A percentile compares a stretch with the other conserved stretches of the same genome.
Evolutionary conservation across 1,140 invertebrate species (phyloP).

Genomic region (Ditylenchus dipsaci): DNA sequence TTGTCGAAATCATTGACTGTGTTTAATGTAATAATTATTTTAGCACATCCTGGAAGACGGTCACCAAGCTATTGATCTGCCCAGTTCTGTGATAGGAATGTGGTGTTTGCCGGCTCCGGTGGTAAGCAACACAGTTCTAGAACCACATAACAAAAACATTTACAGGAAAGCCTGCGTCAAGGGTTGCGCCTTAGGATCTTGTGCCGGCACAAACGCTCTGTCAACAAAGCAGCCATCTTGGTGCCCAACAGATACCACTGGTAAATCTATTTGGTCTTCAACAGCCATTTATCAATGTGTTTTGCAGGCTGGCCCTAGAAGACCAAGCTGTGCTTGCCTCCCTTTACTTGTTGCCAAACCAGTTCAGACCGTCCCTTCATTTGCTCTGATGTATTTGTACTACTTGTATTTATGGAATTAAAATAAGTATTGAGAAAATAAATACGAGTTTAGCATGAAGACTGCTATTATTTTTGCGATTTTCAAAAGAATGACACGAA

Average conservation of each 20-base stretch:
- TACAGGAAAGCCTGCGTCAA: constrained; percentile 45
- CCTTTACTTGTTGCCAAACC: constrained; percentile 22
- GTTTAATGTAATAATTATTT: constrained; percentile 11
- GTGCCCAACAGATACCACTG: constrained; percentile 25
- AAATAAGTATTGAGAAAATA: no score
- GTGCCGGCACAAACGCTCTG: constrained; percentile 47
- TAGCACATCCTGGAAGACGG: constrained; percentile 54
- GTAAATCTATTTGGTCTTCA: no score
- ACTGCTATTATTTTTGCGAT: no score
- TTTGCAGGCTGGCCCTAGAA: constrained; percentile 14
- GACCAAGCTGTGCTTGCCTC: constrained; percentile 24
- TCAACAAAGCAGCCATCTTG: constrained; percentile 32
- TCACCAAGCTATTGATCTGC: constrained; percentile 46
- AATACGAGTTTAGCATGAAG: no score
- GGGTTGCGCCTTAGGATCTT: constrained; percentile 50
- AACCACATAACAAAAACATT: no score
- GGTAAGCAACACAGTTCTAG: no score
- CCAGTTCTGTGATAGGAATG: constrained; percentile 33
- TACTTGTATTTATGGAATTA: no score
- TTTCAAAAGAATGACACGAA: no score
- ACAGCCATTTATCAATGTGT: no score
- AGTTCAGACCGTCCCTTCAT: constrained; percentile 20
- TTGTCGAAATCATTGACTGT: no score
- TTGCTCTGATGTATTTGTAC: no score
- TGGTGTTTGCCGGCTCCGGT: constrained; percentile 52